Base-by-base conservation (phyloP, 2,888 invertebrate species). In the Thera obeliscata region DNA sequence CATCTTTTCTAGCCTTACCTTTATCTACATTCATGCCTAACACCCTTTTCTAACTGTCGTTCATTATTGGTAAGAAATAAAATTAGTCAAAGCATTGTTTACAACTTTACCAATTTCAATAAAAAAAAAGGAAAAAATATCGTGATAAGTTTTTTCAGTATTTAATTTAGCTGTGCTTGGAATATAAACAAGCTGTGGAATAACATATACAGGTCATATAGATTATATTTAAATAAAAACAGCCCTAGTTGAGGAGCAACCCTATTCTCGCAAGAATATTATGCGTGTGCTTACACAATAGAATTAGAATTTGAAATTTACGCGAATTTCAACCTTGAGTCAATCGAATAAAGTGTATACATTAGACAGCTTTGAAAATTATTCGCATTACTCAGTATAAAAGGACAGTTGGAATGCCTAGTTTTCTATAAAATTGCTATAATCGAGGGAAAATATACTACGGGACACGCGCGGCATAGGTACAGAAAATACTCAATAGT, bases 381-480 rank as follows among this genome's bases (percentile, higher is more conserved):
- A 76, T 73, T 67, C 69, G 64, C 73, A 76, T 76, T 72, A 75
- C 66, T 76, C 73, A 71, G 74, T 59, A 58, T 67, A 71, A 70
- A 74, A 64, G 61, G 73, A 74, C 71, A 69, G 71, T 70, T 70
- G 67, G 67, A 74, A 71, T 69, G 63, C 56, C 36, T 43, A 67
- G 70, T 61, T 70, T 73, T 71, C 74, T 72, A 72, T 73, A 71
- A 73, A 80, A 83, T 81, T 73, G 74, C 71, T 73, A 22, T 49
- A 43, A 61, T 63, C 36, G 56, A 56, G 65, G 58, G 55, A 43
- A 69, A 50, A 56, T 59, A 46, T 50, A 43, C 36, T 36, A 57
- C 4, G 9, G 41, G 12, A 11, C 56, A 56, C 38, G 56, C 56
- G 38, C 38, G n/a, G 7, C n/a, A 9, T 7, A 8, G 43, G 43